These are phyloP conservation scores for Seladonia tumulorum DNA, from an alignment of 2,888 invertebrate species.

Conservation along the genomic window DNA sequence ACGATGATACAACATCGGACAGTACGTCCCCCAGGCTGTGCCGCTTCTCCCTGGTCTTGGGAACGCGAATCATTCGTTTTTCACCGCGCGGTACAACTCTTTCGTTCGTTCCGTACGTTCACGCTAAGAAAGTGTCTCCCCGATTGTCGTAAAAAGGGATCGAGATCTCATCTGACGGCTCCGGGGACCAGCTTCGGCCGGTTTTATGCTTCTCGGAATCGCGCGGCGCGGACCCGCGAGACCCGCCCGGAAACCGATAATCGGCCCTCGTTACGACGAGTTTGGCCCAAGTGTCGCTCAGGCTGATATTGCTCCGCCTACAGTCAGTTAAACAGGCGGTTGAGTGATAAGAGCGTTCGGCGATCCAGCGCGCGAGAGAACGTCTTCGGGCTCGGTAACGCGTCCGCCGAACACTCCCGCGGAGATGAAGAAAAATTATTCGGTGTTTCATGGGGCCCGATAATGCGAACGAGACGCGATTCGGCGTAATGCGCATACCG, in stretches of 20 bases:
- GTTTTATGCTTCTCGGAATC: slow-evolving; percentile 77
- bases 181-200: slow-evolving; percentile 72
- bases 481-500: background rate
- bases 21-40: background rate
- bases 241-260: slow-evolving; percentile 21
- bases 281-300: background rate
- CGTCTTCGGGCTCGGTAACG: background rate
- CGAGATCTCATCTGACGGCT: slow-evolving; percentile 40
- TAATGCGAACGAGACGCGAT: background rate
- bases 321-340: background rate
- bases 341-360: slow-evolving; percentile 1
- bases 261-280: slow-evolving; percentile 17
- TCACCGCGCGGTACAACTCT: slow-evolving; percentile 19
- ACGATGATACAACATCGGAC: background rate
- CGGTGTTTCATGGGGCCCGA: background rate
- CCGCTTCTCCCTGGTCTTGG: background rate
- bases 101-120: slow-evolving; percentile 18
- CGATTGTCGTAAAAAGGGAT: slow-evolving; percentile 40
- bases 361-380: background rate
- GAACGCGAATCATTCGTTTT: background rate
- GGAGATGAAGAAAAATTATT: slow-evolving; percentile 6
- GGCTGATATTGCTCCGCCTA: background rate
- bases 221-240: slow-evolving; percentile 49
- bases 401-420: background rate
- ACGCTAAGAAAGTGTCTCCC: slow-evolving; percentile 36